These are phyloP conservation scores for Artibeus lituratus DNA, from an alignment of 2,797 vertebrate genomes.

Conservation along the genomic window DNA sequence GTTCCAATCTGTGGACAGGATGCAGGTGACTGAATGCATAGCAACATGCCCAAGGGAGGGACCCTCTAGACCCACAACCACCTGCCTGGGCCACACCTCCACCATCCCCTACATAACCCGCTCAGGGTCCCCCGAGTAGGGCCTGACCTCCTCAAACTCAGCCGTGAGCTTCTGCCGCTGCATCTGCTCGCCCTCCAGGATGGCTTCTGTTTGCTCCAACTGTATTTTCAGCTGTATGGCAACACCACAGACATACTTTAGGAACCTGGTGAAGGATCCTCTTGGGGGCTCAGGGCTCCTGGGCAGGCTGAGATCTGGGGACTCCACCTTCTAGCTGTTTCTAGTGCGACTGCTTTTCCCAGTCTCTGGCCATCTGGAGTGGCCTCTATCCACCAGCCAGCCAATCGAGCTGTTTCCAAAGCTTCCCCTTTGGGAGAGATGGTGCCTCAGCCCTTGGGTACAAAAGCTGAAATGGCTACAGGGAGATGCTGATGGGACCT, in stretches of 20 bases:
- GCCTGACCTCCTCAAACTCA: constrained; percentile 90
- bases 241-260: neutral
- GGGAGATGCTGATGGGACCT: neutral
- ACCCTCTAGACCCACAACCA: neutral
- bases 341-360: neutral
- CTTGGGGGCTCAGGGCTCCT: neutral
- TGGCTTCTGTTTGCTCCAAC: constrained; percentile 83
- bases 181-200: constrained; percentile 83
- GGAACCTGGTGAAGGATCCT: neutral
- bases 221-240: constrained; percentile 84
- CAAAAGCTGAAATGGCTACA: neutral
- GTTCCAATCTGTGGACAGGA: neutral
- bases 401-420: neutral
- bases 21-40: neutral
- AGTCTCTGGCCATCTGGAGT: neutral
- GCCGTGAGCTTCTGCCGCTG: constrained; percentile 84
- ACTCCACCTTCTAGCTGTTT: neutral
- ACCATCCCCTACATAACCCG: neutral
- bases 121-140: neutral
- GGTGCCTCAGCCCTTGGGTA: neutral
- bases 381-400: neutral
- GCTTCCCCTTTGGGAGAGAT: neutral
- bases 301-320: neutral
- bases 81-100: neutral
- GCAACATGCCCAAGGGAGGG: neutral